Conservation (phyloP, 2,888 invertebrate genomes). For the Embidobia sp. region DNA sequence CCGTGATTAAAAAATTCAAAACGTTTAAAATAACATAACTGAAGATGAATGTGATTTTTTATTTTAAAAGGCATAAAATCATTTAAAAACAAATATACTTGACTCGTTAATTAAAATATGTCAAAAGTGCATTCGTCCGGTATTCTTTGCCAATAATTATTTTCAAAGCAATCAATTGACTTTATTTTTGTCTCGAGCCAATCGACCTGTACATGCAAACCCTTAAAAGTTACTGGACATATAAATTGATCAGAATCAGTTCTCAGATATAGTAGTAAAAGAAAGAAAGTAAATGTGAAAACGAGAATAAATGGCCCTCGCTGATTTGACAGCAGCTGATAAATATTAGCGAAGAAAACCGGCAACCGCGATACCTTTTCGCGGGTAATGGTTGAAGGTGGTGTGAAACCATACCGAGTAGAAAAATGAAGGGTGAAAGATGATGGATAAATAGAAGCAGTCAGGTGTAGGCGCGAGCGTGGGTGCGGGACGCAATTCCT, state of each 20-base stretch:
- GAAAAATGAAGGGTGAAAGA: constrained; percentile 19
- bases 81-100: no score
- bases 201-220: neutral
- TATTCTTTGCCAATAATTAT: no score
- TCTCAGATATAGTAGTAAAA: neutral
- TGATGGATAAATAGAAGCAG: constrained; percentile 35
- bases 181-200: no score
- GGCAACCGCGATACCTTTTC: constrained; percentile 7
- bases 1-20: no score
- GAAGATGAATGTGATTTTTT: no score
- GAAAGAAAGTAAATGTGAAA: constrained; percentile 3
- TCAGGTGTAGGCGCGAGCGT: constrained; percentile 55
- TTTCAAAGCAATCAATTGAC: no score
- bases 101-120: no score
- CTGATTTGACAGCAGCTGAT: constrained; percentile 6
- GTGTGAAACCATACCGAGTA: no score
- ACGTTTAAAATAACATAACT: no score
- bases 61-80: no score
- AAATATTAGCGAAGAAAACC: constrained; percentile 12
- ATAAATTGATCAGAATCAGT: neutral
- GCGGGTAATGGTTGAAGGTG: constrained; percentile 3
- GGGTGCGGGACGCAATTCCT: constrained; percentile 39
- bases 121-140: no score
- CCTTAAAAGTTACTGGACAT: neutral
- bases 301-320: neutral